phyloP scores from a whole-genome alignment of 37 sponge, comb jelly and placozoan species.

The Geodia barretti region DNA sequence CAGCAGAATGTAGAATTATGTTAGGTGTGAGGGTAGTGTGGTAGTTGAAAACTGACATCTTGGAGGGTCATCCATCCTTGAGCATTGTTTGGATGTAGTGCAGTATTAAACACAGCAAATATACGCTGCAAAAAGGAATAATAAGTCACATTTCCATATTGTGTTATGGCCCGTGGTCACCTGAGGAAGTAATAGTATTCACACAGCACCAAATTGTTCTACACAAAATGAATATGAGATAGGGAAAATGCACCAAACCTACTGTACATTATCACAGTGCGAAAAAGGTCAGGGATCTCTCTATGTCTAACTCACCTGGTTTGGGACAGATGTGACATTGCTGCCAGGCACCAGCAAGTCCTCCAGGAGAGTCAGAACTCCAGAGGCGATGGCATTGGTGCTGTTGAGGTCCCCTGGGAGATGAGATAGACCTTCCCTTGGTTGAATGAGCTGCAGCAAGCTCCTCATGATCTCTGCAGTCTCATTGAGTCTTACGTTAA shows the following conservation, averaged over 20 bases:
- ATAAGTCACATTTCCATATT: no score
- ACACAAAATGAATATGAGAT: not conserved
- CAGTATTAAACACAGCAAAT: not conserved
- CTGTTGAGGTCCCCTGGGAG: not conserved
- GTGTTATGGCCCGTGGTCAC: no score
- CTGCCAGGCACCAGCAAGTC: not conserved
- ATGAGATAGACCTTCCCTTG: not conserved
- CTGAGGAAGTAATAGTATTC: no score
- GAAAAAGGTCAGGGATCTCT: not conserved
- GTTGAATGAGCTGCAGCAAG: not conserved
- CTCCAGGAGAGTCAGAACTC: not conserved
- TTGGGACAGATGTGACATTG: not conserved
- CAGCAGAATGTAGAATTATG: no score
- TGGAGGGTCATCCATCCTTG: not conserved
- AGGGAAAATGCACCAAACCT: not conserved
- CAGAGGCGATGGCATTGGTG: not conserved
- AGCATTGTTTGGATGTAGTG: not conserved
- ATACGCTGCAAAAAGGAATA: not conserved
- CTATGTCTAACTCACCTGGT: not conserved
- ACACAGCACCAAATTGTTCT: no score
- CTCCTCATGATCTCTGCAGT: not conserved
- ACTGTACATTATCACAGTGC: not conserved
- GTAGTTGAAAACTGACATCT: not conserved
- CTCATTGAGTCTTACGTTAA: not conserved
- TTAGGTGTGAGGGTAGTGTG: no score